Evolutionary conservation across 2,888 invertebrate genomes (phyloP), one percentile per base, ranked within the genome.

Genomic region (Caenorhabditis sp.): DNA sequence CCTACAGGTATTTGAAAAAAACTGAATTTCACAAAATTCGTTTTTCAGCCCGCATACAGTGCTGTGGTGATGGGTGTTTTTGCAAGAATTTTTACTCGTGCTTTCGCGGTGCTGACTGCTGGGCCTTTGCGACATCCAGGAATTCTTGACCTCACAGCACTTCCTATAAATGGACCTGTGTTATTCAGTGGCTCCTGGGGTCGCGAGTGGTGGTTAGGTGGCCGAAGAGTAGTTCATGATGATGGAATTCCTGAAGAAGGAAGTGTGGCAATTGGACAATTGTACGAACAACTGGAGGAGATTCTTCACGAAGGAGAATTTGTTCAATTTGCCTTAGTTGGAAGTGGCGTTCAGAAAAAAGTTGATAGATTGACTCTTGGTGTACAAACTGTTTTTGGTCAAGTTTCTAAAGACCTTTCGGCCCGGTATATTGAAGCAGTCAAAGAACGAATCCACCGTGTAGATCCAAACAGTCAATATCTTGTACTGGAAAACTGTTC

Each of bases 141-240:
- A 18, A 92, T 91, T 47, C 88, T 91, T n/a, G 91, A 91, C 67
- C 82, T 92, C 37, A 92, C 91, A 4, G 82, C 91, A 8, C 82
- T 91, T 4, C 91, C 91, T 1, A 88, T 88, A 51, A 88, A 90
- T 64, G 91, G 90, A 1, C 88, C 87, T 8, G 82, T 91, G 5
- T 62, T 89, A 50, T 91, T 91, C 83, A 87, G 90, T 80, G 91
- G 91, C 4, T 90, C 90, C 0, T 91, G 91, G 91, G 91, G 91
- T 26, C 81, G 91, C 11, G 91, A 91, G 72, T 91, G 91, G 91
- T 89, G 87, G 89, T 53, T 91, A 26, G 62, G 72, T 9, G 89
- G 88, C 6, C 83, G 84, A 22, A 70, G 91, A 61, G 86, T 91
- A 0, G 90, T 91, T 18, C 90, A 91, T 69, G 89, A 89, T 35